These are phyloP conservation scores for Amphiduros pacificus DNA, from an alignment of 2,888 invertebrate species.

Conservation along the genomic window DNA sequence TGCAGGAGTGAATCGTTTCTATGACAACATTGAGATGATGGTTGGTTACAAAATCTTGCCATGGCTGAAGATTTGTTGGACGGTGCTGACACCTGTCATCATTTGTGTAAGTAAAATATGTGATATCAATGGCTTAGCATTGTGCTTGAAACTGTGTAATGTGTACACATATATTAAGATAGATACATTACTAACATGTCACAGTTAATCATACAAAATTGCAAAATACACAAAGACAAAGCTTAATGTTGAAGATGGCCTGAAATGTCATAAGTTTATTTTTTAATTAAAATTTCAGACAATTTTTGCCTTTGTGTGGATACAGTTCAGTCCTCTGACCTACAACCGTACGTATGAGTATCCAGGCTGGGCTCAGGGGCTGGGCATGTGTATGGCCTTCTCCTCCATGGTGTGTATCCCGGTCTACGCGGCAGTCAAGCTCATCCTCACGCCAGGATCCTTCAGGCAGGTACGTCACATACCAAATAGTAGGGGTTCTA, in stretches of 20 bases:
- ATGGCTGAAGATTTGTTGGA: constrained; percentile 24
- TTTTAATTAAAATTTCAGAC: constrained; percentile 65
- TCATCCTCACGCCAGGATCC: constrained; percentile 63
- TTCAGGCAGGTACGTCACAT: constrained; percentile 64
- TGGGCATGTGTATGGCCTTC: constrained; percentile 81
- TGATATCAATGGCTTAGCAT: too few species aligned
- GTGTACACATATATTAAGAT: too few species aligned
- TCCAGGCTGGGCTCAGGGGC: constrained; percentile 78
- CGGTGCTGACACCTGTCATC: constrained; percentile 13
- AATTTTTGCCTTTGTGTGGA: constrained; percentile 87
- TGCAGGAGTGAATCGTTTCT: constrained; percentile 18
- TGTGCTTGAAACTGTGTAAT: too few species aligned
- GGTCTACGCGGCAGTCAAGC: constrained; percentile 76
- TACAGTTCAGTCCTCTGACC: constrained; percentile 76
- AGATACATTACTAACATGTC: too few species aligned
- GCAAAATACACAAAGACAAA: too few species aligned
- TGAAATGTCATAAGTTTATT: too few species aligned
- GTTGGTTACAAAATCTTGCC: constrained; percentile 24
- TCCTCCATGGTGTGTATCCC: constrained; percentile 87
- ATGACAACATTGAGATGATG: constrained; percentile 25
- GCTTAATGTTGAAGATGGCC: too few species aligned
- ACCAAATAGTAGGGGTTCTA: too few species aligned
- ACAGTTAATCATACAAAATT: too few species aligned
- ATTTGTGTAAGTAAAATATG: constrained; percentile 17
- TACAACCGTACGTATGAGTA: constrained; percentile 71